Percentiles rank a stretch among this genome's conserved stretches.
Conservation (phyloP, 1,140 invertebrate genomes). For the Drosophila setifemur region DNA sequence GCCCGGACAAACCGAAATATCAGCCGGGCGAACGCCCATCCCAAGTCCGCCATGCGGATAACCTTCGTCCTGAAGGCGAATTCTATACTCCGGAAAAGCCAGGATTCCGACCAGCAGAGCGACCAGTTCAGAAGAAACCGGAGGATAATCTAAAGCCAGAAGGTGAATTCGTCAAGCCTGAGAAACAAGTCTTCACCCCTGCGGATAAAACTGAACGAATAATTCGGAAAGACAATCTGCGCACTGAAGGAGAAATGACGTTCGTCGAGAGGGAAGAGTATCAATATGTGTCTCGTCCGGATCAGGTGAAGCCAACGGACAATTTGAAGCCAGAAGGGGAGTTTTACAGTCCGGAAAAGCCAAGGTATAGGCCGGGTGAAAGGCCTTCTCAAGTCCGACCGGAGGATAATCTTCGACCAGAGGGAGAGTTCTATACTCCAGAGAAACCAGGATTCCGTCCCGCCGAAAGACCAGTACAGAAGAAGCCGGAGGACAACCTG, state of each 20-base stretch:
- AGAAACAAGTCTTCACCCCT: constrained; percentile 81
- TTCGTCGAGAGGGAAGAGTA: constrained; percentile 81
- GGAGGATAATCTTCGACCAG: constrained; percentile 79
- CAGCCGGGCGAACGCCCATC: constrained; percentile 83
- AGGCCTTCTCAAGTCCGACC: constrained; percentile 83
- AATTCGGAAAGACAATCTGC: constrained; percentile 85
- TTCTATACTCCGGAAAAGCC: constrained; percentile 81
- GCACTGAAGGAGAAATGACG: constrained; percentile 85
- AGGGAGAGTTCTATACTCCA: constrained; percentile 85
- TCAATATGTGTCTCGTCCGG: constrained; percentile 84
- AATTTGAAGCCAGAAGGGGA: constrained; percentile 82
- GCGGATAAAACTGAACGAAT: constrained; percentile 84
- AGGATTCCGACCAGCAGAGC: constrained; percentile 81
- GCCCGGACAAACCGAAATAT: constrained; percentile 72
- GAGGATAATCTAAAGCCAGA: constrained; percentile 84
- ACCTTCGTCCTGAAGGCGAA: constrained; percentile 87
- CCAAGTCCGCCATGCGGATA: constrained; percentile 84
- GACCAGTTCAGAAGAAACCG: constrained; percentile 82
- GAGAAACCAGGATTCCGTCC: constrained; percentile 5
- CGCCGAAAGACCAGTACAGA: not conserved
- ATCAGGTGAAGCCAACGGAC: constrained; percentile 85
- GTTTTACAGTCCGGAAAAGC: not conserved
- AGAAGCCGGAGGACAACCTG: not conserved
- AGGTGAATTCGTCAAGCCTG: constrained; percentile 84
- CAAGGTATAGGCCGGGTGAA: constrained; percentile 82